These are phyloP conservation scores for Berghia stephanieae DNA, from an alignment of 1,140 invertebrate species.

Conservation along the genomic window DNA sequence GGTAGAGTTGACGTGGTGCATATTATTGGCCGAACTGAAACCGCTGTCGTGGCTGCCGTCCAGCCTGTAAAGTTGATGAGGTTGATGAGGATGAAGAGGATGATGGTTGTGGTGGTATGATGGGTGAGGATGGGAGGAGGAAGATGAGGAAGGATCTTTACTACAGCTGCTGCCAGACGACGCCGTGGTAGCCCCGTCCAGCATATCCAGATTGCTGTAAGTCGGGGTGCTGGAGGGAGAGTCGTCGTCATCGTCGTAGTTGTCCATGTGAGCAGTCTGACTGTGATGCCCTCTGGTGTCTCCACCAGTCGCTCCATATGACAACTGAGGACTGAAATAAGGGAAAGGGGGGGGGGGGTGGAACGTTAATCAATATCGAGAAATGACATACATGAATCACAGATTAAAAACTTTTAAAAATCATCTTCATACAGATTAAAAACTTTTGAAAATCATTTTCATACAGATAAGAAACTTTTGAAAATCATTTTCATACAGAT, in stretches of 20 bases:
- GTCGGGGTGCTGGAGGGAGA: too few species aligned
- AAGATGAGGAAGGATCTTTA: slow-evolving; percentile 20
- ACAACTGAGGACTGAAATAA: slow-evolving; percentile 49
- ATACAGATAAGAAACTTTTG: too few species aligned
- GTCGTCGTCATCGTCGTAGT: slow-evolving; percentile 53
- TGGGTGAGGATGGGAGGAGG: slow-evolving; percentile 12
- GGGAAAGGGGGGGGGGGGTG: slow-evolving; percentile 17
- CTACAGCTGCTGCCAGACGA: too few species aligned
- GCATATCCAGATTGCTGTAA: slow-evolving; percentile 33
- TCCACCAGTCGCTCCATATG: slow-evolving; percentile 19
- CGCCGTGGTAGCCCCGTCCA: too few species aligned
- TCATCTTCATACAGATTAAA: too few species aligned
- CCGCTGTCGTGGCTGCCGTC: slow-evolving; percentile 50
- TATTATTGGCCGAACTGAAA: slow-evolving; percentile 53
- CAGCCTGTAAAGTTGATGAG: slow-evolving; percentile 33
- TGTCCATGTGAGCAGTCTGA: slow-evolving; percentile 43
- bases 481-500: too few species aligned
- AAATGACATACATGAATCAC: too few species aligned
- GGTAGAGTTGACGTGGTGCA: slow-evolving; percentile 54
- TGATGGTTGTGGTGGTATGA: slow-evolving; percentile 24
- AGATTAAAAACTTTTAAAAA: too few species aligned
- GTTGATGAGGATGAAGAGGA: slow-evolving; percentile 7
- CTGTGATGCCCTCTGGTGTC: too few species aligned
- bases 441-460: too few species aligned
- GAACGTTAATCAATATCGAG: neutral